Percentiles rank a stretch among this genome's conserved stretches.
These are phyloP conservation scores for Stenoptilia bipunctidactyla DNA, from an alignment of 2,888 invertebrate genomes.

Conservation along the genomic window DNA sequence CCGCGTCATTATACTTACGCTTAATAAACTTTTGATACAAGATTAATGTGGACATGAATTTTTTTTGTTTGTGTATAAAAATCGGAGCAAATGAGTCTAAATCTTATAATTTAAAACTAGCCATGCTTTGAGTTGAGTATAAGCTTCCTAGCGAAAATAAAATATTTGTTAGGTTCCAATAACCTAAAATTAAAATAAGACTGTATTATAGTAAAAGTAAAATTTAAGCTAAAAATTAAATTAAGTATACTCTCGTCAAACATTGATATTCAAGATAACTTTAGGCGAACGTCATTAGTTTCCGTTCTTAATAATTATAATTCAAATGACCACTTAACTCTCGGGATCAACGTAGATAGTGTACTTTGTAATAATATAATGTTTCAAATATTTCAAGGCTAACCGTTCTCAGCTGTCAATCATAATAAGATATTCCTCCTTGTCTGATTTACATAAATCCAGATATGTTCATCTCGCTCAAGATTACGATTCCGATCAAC, in stretches of 20 bases:
- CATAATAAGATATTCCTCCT: constrained; percentile 66
- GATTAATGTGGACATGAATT: not conserved
- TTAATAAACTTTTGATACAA: constrained; percentile 41
- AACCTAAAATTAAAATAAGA: no score
- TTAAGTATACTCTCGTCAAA: no score
- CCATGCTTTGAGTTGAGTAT: no score
- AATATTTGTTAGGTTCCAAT: no score
- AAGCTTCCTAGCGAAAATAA: no score
- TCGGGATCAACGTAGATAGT: constrained; percentile 55
- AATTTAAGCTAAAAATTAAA: no score
- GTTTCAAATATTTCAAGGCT: constrained; percentile 72
- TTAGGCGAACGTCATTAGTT: no score
- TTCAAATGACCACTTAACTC: constrained; percentile 44
- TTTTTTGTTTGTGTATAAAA: not conserved
- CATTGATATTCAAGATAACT: no score
- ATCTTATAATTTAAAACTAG: no score
- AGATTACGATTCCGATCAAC: constrained; percentile 49
- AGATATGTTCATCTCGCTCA: constrained; percentile 35
- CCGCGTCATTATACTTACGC: constrained; percentile 55
- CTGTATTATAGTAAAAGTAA: no score
- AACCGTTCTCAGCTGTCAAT: constrained; percentile 72
- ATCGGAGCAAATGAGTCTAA: no score
- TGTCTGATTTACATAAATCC: constrained; percentile 37
- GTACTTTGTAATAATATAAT: constrained; percentile 72
- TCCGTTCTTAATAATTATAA: not conserved